These are phyloP conservation scores for Pangasianodon gigas DNA, from an alignment of 2,113 vertebrate species.

Conservation along the genomic window DNA sequence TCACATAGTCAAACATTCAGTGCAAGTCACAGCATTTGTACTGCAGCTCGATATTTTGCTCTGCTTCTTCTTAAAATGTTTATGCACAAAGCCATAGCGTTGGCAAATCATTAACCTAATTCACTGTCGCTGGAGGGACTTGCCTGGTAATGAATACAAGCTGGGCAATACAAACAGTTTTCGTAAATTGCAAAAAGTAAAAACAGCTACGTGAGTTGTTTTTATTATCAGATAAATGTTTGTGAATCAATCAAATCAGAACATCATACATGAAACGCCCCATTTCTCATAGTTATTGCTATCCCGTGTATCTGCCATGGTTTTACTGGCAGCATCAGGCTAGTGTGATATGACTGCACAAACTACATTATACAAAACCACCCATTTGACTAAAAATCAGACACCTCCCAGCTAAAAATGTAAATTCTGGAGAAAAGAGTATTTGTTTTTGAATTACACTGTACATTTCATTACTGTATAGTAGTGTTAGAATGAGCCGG, in stretches of 20 bases:
- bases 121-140: neutral
- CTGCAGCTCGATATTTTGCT: neutral
- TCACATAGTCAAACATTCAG: neutral
- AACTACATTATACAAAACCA: neutral
- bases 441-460: neutral
- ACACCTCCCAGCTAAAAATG: neutral
- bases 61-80: neutral
- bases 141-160: neutral
- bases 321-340: neutral
- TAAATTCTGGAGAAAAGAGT: neutral
- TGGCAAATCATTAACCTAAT: slow-evolving; percentile 18
- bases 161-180: neutral
- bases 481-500: neutral
- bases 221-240: neutral
- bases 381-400: neutral
- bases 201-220: neutral
- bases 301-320: neutral
- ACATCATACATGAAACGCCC: neutral
- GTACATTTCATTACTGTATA: neutral
- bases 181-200: neutral
- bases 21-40: neutral
- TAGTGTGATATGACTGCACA: neutral
- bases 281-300: neutral
- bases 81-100: neutral
- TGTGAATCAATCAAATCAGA: neutral